Evolutionary conservation across 2,888 invertebrate species (phyloP).

Genomic region (Smittia aterrima): DNA sequence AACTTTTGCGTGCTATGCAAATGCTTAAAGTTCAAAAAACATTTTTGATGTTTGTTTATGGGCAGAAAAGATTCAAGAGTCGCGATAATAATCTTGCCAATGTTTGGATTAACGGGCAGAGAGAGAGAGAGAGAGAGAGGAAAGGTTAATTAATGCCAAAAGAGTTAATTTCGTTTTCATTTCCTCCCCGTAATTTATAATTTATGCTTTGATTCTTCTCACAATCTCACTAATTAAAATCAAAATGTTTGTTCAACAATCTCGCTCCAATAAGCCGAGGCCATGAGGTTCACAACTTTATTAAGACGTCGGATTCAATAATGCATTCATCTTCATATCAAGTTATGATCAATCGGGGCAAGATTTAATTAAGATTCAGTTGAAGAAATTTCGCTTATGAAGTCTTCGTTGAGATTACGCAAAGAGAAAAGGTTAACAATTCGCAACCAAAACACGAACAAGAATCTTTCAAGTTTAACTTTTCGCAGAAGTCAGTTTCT

Average conservation of each 20-base stretch:
- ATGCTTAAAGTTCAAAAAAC: background rate
- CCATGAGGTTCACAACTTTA: background rate
- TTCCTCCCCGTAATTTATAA: background rate
- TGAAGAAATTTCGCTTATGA: background rate
- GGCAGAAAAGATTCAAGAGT: background rate
- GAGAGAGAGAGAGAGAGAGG: too few species aligned
- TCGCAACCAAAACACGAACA: too few species aligned
- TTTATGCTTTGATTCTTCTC: conserved; percentile 15
- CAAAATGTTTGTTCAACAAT: conserved; percentile 1
- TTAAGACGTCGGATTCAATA: background rate
- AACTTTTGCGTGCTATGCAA: background rate
- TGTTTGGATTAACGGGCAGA: background rate
- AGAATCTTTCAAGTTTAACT: too few species aligned
- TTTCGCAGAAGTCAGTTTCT: too few species aligned
- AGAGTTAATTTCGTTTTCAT: conserved; percentile 13
- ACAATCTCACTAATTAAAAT: background rate
- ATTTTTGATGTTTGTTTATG: background rate
- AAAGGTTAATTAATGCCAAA: conserved; percentile 21
- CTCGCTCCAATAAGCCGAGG: background rate
- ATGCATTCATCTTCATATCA: background rate
- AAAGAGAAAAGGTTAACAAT: background rate
- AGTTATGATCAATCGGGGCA: background rate
- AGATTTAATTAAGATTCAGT: background rate
- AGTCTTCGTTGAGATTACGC: background rate
- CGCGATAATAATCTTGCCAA: background rate